Conservation (phyloP, 2,888 invertebrate genomes). For the Copidosoma aretas region DNA sequence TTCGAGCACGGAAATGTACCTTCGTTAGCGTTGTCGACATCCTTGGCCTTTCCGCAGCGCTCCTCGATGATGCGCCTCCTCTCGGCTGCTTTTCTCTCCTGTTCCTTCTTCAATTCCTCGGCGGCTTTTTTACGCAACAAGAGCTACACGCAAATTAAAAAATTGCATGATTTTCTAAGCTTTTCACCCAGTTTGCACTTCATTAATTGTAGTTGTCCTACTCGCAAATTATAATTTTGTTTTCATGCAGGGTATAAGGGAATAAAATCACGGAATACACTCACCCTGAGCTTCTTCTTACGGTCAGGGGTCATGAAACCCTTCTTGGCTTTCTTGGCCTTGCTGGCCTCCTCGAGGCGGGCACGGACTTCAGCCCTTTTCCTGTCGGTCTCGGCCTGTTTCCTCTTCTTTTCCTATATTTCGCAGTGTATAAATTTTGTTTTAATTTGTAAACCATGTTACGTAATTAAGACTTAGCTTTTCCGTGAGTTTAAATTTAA, state of each 20-base stretch:
- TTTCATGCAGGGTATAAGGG: conserved; percentile 9
- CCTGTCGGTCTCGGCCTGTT: conserved; percentile 96
- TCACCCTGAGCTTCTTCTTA: conserved; percentile 99
- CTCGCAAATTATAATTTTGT: not conserved
- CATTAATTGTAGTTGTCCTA: too few species aligned
- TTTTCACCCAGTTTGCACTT: too few species aligned
- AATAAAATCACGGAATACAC: conserved; percentile 58
- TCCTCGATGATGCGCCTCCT: conserved; percentile 96
- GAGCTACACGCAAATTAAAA: conserved; percentile 69
- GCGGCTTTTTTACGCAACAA: conserved; percentile 99
- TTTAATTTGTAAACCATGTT: conserved; percentile 12
- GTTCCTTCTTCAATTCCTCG: conserved; percentile 99
- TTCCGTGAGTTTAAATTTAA: not conserved
- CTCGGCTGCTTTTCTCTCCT: conserved; percentile 97
- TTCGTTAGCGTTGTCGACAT: conserved; percentile 91
- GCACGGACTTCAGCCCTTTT: conserved; percentile 99
- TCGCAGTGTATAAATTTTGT: conserved; percentile 45
- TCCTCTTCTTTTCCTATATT: conserved; percentile 92
- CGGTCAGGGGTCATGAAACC: conserved; percentile 99
- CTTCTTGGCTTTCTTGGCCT: conserved; percentile 99
- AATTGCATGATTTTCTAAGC: too few species aligned
- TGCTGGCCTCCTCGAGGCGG: conserved; percentile 98
- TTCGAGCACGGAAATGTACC: conserved; percentile 67
- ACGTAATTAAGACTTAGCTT: not conserved
- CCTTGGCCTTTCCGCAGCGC: conserved; percentile 91